phyloP scores from a whole-genome alignment of 2,888 invertebrate species.

The Agrotis puta region DNA sequence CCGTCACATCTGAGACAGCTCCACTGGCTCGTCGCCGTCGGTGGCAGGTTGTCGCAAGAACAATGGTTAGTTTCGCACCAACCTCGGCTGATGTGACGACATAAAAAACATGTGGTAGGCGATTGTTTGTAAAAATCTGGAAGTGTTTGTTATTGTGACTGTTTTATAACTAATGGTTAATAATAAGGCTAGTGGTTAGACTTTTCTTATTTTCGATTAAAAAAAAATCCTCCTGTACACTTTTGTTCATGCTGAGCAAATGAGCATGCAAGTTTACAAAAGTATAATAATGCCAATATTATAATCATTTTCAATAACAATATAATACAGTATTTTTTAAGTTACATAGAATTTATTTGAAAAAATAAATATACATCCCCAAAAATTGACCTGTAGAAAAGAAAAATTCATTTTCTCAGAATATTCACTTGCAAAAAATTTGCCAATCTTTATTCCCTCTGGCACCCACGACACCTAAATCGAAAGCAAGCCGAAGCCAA shows the following conservation, averaged over 20 bases:
- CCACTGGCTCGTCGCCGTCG: constrained; percentile 17
- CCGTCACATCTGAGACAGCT: constrained; percentile 42
- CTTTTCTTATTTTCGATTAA: too few relatives aligned
- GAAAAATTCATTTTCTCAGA: constrained; percentile 33
- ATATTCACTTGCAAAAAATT: constrained; percentile 45
- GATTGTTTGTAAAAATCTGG: constrained; percentile 15
- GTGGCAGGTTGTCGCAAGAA: constrained; percentile 59
- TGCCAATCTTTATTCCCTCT: constrained; percentile 49
- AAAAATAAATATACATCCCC: too few relatives aligned
- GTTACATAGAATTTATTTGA: too few relatives aligned
- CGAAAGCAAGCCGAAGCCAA: constrained; percentile 57
- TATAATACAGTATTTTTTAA: too few relatives aligned
- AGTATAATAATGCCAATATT: too few relatives aligned
- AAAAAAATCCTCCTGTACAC: too few relatives aligned
- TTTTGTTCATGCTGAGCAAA: too few relatives aligned
- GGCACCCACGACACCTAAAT: constrained; percentile 62
- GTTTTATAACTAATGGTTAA: not conserved
- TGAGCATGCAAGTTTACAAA: too few relatives aligned
- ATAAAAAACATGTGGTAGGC: constrained; percentile 36
- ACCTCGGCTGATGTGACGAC: constrained; percentile 42
- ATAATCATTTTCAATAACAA: too few relatives aligned
- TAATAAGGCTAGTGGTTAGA: too few relatives aligned
- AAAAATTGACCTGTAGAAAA: too few relatives aligned
- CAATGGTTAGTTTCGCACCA: constrained; percentile 55
- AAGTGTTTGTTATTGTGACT: not conserved